Evolutionary conservation across 1,140 invertebrate species (phyloP).

Genomic region (Drosophila prosaltans): DNA sequence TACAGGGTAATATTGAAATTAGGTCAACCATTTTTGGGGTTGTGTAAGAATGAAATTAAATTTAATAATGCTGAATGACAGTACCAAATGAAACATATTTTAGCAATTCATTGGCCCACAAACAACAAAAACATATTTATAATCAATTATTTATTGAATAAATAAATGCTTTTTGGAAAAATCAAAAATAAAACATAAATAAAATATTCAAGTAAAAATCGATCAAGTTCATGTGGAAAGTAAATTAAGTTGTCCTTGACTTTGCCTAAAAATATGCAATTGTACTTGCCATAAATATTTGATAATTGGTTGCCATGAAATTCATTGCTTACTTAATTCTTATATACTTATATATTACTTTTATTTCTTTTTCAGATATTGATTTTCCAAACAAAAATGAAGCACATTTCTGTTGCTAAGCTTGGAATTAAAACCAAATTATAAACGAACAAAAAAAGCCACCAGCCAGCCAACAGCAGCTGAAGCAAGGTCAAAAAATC

Average conservation of each 20-base stretch:
- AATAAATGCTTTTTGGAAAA: background rate
- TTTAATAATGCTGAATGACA: slow-evolving; percentile 7
- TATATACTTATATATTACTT: background rate
- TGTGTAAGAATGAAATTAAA: background rate
- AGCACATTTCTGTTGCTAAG: slow-evolving; percentile 26
- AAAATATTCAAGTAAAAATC: background rate
- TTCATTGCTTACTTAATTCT: background rate
- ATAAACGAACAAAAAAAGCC: slow-evolving; percentile 27
- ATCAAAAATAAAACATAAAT: too few relatives aligned
- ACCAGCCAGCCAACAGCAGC: background rate
- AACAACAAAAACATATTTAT: background rate
- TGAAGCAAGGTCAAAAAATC: slow-evolving; percentile 1
- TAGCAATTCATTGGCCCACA: background rate
- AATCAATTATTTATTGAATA: slow-evolving; percentile 4
- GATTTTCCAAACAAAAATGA: slow-evolving; percentile 40
- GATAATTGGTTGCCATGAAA: background rate
- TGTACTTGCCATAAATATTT: background rate
- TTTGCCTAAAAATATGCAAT: background rate
- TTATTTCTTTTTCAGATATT: slow-evolving; percentile 38
- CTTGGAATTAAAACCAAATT: slow-evolving; percentile 58
- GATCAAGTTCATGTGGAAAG: background rate
- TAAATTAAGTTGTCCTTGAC: background rate
- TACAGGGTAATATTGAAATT: background rate
- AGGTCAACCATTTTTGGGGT: slow-evolving; percentile 9
- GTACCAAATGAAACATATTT: background rate